Percentiles rank a stretch among this genome's conserved stretches.
These are phyloP conservation scores for Akabosia matsudoensis DNA, from an alignment of 1,140 invertebrate species.

Conservation along the genomic window DNA sequence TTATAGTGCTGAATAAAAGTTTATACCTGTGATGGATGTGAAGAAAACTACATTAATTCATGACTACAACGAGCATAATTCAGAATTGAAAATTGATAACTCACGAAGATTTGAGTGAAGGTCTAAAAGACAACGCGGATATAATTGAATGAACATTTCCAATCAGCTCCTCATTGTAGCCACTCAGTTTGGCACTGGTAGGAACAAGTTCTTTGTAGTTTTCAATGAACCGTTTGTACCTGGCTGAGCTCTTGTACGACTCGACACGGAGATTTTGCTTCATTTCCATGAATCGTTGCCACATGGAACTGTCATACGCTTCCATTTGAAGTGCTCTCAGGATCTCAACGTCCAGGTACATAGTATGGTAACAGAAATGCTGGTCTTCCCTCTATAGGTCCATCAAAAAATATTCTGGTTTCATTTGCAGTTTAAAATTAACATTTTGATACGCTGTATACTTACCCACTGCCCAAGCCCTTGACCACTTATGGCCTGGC, in stretches of 20 bases:
- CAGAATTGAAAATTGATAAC: conserved; percentile 10
- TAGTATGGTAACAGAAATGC: conserved; percentile 37
- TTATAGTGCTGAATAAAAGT: conserved; percentile 36
- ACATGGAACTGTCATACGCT: conserved; percentile 24
- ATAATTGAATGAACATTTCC: conserved; percentile 41
- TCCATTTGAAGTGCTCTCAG: conserved; percentile 39
- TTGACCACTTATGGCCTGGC: conserved; percentile 28
- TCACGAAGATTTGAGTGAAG: conserved; percentile 37
- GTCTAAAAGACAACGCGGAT: conserved; percentile 42
- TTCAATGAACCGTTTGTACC: conserved; percentile 28
- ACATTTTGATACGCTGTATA: no score
- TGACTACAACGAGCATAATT: no score
- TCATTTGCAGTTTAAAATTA: no score
- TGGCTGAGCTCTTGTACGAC: conserved; percentile 28
- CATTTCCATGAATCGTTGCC: conserved; percentile 36
- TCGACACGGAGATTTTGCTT: conserved; percentile 25
- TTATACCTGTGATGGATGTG: conserved; percentile 32
- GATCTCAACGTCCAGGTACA: conserved; percentile 46
- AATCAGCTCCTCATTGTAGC: conserved; percentile 43
- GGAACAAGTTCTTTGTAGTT: conserved; percentile 38
- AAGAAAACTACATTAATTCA: no score
- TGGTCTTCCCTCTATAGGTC: conserved; percentile 30
- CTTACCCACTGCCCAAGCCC: conserved; percentile 34
- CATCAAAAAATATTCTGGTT: no score
- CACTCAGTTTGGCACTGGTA: conserved; percentile 35